Evolutionary conservation across 2,113 vertebrate genomes (phyloP).

Genomic region (Mirza zaza): DNA sequence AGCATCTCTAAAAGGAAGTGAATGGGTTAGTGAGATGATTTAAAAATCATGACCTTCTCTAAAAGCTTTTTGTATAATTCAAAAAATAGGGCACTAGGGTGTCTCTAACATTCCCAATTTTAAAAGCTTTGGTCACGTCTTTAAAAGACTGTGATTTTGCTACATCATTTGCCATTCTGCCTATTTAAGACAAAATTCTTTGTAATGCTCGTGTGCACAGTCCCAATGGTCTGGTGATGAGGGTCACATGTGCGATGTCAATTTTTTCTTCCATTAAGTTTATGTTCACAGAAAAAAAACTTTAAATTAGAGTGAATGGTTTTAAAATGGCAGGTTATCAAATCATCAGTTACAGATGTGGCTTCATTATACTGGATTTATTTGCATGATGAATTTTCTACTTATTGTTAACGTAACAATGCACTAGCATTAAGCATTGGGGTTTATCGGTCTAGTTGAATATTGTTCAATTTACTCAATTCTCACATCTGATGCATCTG

Average conservation of each 20-base stretch:
- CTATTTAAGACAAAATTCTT: not conserved
- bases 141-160: not conserved
- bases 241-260: not conserved
- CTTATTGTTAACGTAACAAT: conserved; percentile 39
- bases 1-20: not conserved
- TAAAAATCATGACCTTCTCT: not conserved
- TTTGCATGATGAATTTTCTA: conserved; percentile 49
- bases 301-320: conserved; percentile 18
- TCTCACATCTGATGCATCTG: conserved; percentile 48
- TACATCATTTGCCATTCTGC: not conserved
- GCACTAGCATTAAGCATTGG: conserved; percentile 53
- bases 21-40: not conserved
- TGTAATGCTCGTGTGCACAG: not conserved
- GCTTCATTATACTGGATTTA: conserved; percentile 47
- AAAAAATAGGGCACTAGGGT: not conserved
- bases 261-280: conserved; percentile 37
- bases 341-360: conserved; percentile 30
- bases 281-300: not conserved
- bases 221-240: not conserved
- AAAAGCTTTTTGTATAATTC: not conserved
- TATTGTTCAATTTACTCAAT: conserved; percentile 26
- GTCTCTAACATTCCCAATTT: not conserved
- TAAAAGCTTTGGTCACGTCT: not conserved
- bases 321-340: conserved; percentile 58
- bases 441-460: conserved; percentile 38